Evolutionary conservation across 1,140 invertebrate species (phyloP).

Genomic region (Aphis gossypii): DNA sequence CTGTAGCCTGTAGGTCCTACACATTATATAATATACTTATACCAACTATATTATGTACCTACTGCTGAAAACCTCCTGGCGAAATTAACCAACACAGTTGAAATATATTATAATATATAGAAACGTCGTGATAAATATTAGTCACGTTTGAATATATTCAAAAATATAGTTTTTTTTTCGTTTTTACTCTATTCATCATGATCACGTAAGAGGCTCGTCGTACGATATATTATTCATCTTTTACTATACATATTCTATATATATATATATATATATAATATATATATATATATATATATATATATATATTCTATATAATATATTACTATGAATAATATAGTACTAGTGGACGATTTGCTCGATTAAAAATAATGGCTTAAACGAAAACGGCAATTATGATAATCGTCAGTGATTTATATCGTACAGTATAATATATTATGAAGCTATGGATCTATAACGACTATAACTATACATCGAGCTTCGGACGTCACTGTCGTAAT

Average conservation of each 20-base stretch:
- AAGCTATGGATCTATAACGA: neutral
- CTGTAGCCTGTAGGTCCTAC: neutral
- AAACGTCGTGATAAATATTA: conserved; percentile 20
- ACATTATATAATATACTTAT: neutral
- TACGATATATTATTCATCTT: conserved; percentile 7
- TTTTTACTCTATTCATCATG: conserved; percentile 25
- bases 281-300: neutral
- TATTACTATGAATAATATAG: neutral
- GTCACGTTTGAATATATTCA: conserved; percentile 35
- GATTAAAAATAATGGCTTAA: conserved; percentile 44
- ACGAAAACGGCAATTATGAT: conserved; percentile 42
- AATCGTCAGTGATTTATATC: conserved; percentile 30
- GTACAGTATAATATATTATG: neutral
- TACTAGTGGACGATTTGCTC: neutral
- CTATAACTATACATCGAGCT: neutral
- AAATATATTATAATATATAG: neutral
- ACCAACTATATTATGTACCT: neutral
- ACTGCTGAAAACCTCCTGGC: neutral
- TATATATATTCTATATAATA: neutral
- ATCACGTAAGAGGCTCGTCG: neutral
- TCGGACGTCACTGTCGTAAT: neutral
- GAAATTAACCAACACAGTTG: neutral
- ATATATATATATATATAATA: neutral
- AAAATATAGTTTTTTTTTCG: neutral
- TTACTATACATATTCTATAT: neutral